Evolutionary conservation across 2,113 vertebrate species (phyloP), one percentile per base, ranked within the genome.

Genomic region (Pituophis catenifer): DNA sequence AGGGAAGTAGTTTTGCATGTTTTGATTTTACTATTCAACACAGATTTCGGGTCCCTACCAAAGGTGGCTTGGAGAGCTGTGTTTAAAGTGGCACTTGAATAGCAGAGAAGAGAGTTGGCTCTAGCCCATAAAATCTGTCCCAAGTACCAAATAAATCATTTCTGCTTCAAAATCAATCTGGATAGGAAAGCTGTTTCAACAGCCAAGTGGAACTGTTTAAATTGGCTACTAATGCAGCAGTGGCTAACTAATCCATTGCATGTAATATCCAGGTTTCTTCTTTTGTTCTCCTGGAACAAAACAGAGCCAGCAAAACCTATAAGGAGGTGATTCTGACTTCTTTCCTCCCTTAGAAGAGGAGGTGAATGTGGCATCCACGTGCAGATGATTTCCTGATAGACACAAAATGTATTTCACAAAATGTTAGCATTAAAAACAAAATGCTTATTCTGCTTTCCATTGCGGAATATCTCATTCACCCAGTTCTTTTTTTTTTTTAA

Each of bases 131-230:
- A 86, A 96, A 95, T 88, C 88, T 96, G 90, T 89, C 93, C 92
- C 81, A 90, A 96, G 95, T 91, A 96, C 92, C 92, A 95, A 96
- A 96, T 93, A 91, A 95, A 95, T 29, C 90, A 90, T 95, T 96
- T 93, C 90, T 94, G 65, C 93, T 92, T 53, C 26, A 86, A 70
- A 87, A 87, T 44, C 0, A 26, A 7, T 94, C 96, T 96, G 96
- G 95, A 96, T 92, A n/a, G 92, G 95, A 95, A 93, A 38, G n/a
- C 0, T 29, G 24, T 94, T 96, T 97, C 96, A 90, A 93, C 95
- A 94, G 95, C 96, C 97, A 97, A 96, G 85, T 94, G 91, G 96
- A 94, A 94, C 93, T 96, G 95, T 97, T 96, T 96, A 94, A 95
- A 91, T 97, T 97, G 96, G 96, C 96, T 86, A 94, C 96, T 92